phyloP scores from a whole-genome alignment of 2,797 vertebrate species.

The Enteromius trimaculatus region DNA sequence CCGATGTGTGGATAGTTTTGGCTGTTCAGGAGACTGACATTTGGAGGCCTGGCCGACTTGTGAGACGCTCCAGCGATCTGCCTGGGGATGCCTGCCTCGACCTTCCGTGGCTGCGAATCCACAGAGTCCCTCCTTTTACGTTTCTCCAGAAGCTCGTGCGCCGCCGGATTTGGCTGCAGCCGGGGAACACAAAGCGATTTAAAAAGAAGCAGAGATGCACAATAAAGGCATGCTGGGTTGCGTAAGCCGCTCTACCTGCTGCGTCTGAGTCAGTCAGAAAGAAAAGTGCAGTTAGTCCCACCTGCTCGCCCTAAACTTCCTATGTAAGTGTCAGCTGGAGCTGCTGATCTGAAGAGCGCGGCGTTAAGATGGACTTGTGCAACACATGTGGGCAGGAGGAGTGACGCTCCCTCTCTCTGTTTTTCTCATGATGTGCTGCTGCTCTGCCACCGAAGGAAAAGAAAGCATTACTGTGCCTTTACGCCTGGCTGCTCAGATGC shows the following conservation, averaged over 20 bases:
- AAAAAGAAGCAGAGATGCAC: constrained; percentile 35
- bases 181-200: constrained; percentile 40
- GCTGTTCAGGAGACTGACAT: constrained; percentile 71
- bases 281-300: constrained; percentile 56
- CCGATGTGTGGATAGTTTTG: constrained; percentile 73
- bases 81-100: constrained; percentile 69
- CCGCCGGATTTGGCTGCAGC: constrained; percentile 73
- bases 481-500: constrained; percentile 71
- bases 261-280: constrained; percentile 50
- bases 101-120: constrained; percentile 67
- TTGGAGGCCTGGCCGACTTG: constrained; percentile 77
- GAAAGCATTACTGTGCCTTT: constrained; percentile 79
- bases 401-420: constrained; percentile 65
- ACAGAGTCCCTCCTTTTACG: constrained; percentile 69
- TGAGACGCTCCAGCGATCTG: constrained; percentile 73
- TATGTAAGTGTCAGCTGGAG: constrained; percentile 25
- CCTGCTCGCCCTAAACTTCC: constrained; percentile 49
- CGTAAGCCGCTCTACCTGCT: constrained; percentile 34
- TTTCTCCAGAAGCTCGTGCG: constrained; percentile 75
- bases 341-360: constrained; percentile 27
- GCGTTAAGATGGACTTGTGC: constrained; percentile 28
- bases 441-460: constrained; percentile 78
- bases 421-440: constrained; percentile 75
- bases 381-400: constrained; percentile 46
- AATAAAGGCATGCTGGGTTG: constrained; percentile 34